Conservation (phyloP, 2,113 vertebrate species). For the Chrysemys picta region DNA sequence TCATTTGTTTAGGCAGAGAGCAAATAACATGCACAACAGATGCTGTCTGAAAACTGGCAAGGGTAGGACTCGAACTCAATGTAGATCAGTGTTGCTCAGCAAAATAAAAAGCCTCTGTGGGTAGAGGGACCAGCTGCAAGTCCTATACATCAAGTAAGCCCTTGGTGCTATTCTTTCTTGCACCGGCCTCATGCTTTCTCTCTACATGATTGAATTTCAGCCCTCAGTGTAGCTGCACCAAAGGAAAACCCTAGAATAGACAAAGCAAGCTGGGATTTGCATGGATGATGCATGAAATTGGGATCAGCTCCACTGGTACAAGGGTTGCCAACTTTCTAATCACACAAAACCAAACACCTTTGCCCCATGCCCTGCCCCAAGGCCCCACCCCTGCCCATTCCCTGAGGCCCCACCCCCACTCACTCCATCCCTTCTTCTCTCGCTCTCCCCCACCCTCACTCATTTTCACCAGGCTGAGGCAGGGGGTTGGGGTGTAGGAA, state of each 20-base stretch:
- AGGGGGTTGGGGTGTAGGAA: no score
- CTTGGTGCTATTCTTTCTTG: background rate
- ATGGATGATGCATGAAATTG: background rate
- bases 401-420: no score
- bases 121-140: background rate
- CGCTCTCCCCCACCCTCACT: no score
- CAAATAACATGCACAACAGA: background rate
- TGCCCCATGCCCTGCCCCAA: no score
- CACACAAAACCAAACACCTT: no score
- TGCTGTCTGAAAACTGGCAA: background rate
- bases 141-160: background rate
- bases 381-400: no score
- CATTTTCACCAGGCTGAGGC: no score
- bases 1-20: background rate
- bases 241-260: fast-evolving
- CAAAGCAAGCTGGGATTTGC: background rate
- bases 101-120: background rate
- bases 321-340: no score
- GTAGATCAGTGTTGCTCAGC: background rate
- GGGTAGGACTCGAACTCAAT: background rate
- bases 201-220: background rate
- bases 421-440: no score
- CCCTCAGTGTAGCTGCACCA: background rate
- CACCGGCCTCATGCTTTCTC: background rate
- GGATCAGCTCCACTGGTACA: background rate